Conservation (phyloP, 2,113 vertebrate genomes). For the Nothoprocta pentlandii region DNA sequence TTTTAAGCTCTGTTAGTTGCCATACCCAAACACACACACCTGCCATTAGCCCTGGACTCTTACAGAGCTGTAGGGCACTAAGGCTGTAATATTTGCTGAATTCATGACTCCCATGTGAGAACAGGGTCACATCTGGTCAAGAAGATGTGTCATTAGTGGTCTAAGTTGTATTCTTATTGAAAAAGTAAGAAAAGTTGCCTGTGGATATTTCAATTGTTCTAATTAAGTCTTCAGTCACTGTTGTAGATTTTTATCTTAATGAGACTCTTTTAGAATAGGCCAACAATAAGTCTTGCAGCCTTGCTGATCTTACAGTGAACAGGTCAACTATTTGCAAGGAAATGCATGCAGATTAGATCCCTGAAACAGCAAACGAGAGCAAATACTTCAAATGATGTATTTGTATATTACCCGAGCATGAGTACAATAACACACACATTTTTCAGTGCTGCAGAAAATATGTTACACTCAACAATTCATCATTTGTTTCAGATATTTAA, state of each 20-base stretch:
- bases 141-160: neutral
- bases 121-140: neutral
- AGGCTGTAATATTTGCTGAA: neutral
- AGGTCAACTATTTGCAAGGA: neutral
- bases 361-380: neutral
- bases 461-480: neutral
- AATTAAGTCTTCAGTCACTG: conserved; percentile 5
- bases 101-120: neutral
- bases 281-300: neutral
- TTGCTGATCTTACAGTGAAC: neutral
- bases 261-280: neutral
- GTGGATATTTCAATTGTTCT: neutral
- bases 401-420: neutral
- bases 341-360: neutral
- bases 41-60: neutral
- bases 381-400: neutral
- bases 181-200: neutral
- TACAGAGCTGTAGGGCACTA: neutral
- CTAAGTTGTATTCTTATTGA: neutral
- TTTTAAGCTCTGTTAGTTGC: neutral
- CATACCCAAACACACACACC: neutral
- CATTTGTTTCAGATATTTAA: conserved; percentile 35
- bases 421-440: neutral
- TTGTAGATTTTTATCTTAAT: neutral
- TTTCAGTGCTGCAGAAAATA: neutral